These are phyloP conservation scores for Nephila pilipes DNA, from an alignment of 1,140 invertebrate species.

Conservation along the genomic window DNA sequence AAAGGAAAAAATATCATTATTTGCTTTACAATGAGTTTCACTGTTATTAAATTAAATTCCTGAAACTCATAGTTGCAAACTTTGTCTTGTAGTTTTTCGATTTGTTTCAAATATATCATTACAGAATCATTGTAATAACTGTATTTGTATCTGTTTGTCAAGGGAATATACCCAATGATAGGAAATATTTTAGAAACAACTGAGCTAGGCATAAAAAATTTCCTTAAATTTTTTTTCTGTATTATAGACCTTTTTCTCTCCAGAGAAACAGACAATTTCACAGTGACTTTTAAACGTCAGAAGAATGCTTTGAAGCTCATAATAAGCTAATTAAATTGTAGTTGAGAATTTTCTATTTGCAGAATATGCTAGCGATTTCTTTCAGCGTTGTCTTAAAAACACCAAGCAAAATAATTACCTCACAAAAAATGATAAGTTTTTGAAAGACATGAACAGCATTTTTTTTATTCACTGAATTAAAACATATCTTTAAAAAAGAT, in stretches of 20 bases:
- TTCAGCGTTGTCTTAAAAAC: background rate
- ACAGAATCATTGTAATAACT: too few relatives aligned
- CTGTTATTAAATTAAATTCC: too few relatives aligned
- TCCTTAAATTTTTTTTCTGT: too few relatives aligned
- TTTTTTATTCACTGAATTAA: background rate
- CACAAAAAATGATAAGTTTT: background rate
- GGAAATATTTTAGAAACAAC: too few relatives aligned
- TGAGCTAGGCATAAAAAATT: too few relatives aligned
- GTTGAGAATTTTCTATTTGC: background rate
- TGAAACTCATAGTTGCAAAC: too few relatives aligned
- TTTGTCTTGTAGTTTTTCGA: too few relatives aligned
- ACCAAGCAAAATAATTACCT: background rate
- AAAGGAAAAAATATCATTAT: too few relatives aligned
- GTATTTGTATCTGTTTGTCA: too few relatives aligned
- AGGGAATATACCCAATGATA: too few relatives aligned
- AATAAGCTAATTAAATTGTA: constrained; percentile 6
- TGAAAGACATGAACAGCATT: background rate
- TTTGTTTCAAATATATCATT: too few relatives aligned
- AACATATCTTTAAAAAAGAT: background rate
- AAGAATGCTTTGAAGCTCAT: background rate
- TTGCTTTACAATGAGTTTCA: too few relatives aligned
- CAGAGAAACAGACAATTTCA: background rate
- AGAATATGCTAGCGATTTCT: background rate
- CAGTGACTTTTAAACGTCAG: background rate
- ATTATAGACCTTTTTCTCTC: background rate